Evolutionary conservation across 2,888 invertebrate species (phyloP), one percentile per base, ranked within the genome.

Genomic region (Lycia hirtaria): DNA sequence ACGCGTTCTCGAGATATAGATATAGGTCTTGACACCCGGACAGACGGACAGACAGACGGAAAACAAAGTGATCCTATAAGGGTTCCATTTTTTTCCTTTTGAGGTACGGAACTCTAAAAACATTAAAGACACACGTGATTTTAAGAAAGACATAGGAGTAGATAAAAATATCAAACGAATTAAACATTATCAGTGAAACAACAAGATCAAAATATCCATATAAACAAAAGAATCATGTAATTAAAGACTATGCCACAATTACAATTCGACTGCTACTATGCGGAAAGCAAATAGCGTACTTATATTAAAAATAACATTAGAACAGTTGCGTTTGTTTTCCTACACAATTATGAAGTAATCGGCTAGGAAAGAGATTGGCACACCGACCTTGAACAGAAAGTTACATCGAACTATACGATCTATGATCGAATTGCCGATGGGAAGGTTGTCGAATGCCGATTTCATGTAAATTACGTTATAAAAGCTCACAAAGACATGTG

Each of bases 301-400:
- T 17, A 20, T 28, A 20, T 9, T 10, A 14, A 5, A 30, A 47
- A 35, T 45, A 44, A 60, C 56, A 40, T 32, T 19, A 19, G 12
- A 22, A n/a, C 44, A 45, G 9, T 47, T 54, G 49, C 38, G 37
- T 49, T 37, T 56, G 48, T 35, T 55, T 59, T 53, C 37, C 35
- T 38, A 45, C 50, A 37, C 19, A 28, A 48, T 53, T 30, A 47
- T 60, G 62, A 58, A 35, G 62, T 61, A 60, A 56, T 43, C 37
- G 17, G 17, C 20, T 55, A 49, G 55, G 60, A 60, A 56, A 58
- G 60, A 43, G 62, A 60, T 64, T 67, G 64, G 48, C 55, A 44
- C 54, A 57, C 19, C 45, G 56, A 60, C 64, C 64, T 68, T 68
- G 63, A 51, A 50, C 43, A 14, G 26, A 56, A 32, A 47, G 38